Conservation (phyloP, 2,797 vertebrate genomes). For the Octomys mimax region DNA sequence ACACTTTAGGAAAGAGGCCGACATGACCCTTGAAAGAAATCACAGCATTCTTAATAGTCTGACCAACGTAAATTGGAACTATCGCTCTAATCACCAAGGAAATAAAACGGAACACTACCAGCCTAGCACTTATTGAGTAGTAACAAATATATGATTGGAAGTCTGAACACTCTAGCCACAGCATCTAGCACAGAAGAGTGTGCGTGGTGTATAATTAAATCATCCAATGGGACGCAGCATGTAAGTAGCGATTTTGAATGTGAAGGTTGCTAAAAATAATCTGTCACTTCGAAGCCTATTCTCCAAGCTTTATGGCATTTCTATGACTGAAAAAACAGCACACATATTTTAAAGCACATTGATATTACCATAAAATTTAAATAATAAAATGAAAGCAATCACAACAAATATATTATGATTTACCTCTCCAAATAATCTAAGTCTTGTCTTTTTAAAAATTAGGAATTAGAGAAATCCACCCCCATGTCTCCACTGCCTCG, state of each 20-base stretch:
- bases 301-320: not conserved
- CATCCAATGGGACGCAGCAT: not conserved
- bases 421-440: not conserved
- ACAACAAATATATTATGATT: not conserved
- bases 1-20: not conserved
- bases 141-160: not conserved
- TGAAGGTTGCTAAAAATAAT: not conserved
- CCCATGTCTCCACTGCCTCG: not conserved
- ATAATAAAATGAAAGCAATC: not conserved
- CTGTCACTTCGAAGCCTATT: not conserved
- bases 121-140: not conserved
- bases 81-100: not conserved
- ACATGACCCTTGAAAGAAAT: not conserved
- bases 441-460: not conserved
- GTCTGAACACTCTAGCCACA: not conserved
- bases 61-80: not conserved
- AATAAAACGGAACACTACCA: not conserved
- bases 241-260: slow-evolving; percentile 4
- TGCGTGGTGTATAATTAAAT: not conserved
- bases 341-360: not conserved
- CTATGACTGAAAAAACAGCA: not conserved
- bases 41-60: not conserved
- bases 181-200: not conserved
- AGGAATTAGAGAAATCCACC: not conserved
- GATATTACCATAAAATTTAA: not conserved